Evolutionary conservation across 2,888 invertebrate genomes (phyloP).

Genomic region (Tetranychus truncatus): DNA sequence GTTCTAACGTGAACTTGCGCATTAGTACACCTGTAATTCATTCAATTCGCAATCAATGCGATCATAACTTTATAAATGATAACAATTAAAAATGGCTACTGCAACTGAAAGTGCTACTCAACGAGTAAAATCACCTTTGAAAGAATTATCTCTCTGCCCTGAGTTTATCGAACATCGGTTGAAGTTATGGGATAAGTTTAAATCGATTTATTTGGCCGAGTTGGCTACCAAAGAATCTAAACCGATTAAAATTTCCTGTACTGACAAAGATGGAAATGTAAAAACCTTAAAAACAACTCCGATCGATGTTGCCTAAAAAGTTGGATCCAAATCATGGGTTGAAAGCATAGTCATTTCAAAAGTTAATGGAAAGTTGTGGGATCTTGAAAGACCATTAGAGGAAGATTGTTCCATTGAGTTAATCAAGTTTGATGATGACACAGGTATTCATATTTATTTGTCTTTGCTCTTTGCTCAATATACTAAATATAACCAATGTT

Average conservation of each 20-base stretch:
- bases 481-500: not conserved
- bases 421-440: slow-evolving; percentile 80
- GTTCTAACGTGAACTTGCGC: not conserved
- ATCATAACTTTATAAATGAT: not conserved
- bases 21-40: not conserved
- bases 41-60: not conserved
- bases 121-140: not conserved
- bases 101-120: not conserved
- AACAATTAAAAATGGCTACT: not conserved
- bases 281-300: slow-evolving; percentile 50
- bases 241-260: slow-evolving; percentile 68
- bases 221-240: slow-evolving; percentile 51
- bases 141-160: slow-evolving; percentile 65
- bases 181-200: slow-evolving; percentile 68
- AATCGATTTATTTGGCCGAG: slow-evolving; percentile 56
- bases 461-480: too few relatives aligned
- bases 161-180: slow-evolving; percentile 61
- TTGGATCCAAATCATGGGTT: slow-evolving; percentile 54
- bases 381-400: slow-evolving; percentile 84
- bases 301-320: slow-evolving; percentile 71
- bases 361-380: slow-evolving; percentile 84
- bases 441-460: slow-evolving; percentile 35
- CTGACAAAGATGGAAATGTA: slow-evolving; percentile 51
- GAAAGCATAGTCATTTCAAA: slow-evolving; percentile 81
- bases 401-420: slow-evolving; percentile 54